Base-by-base conservation (phyloP, 2,888 invertebrate genomes). In the Geotrupes spiniger region DNA sequence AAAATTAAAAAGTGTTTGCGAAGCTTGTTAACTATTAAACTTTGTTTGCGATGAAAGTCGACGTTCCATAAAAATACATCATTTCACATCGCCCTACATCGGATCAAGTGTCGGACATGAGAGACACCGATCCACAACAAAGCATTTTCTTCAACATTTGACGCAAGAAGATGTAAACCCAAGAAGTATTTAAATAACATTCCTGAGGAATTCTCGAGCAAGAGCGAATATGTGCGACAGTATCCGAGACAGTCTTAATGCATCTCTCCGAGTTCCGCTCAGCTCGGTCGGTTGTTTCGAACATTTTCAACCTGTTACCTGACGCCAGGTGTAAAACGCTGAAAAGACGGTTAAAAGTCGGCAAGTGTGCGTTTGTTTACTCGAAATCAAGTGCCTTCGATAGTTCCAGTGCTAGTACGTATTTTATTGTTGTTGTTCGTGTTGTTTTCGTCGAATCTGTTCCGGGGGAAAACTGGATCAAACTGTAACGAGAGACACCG, bases 261-360 rank as follows among this genome's bases (percentile, higher is more conserved):
- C 43, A 43, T 36, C 43, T 43, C 33, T 33, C 21, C 3, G 11
- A 11, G 29, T 29, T 29, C 12, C 29, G 29, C 29, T 29, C 29
- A 33, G 33, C 33, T 33, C 14, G 14, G 33, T 15, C 36, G 14
- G 46, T 49, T 28, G 21, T 37, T 42, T 49, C 27, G 27, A 52
- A 55, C 52, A 50, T 50, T 49, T 50, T 49, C 56, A 57, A 60
- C 60, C 60, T 60, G 60, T 60, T 60, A 53, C 57, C 53, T 48
- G 42, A 48, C 51, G 57, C 60, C 57, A 58, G 60, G 57, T 57
- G 57, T 51, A 58, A 55, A 54, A 46, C 33, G 15, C 33, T 33
- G 11, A 15, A 33, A 33, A 33, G 33, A 33, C 33, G 33, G 33
- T 33, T 33, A 8, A 33, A 33, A 33, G 33, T 33, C 10, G 14